These are phyloP conservation scores for Gisinianus flammeolus DNA, from an alignment of 2,888 invertebrate genomes.

Conservation along the genomic window DNA sequence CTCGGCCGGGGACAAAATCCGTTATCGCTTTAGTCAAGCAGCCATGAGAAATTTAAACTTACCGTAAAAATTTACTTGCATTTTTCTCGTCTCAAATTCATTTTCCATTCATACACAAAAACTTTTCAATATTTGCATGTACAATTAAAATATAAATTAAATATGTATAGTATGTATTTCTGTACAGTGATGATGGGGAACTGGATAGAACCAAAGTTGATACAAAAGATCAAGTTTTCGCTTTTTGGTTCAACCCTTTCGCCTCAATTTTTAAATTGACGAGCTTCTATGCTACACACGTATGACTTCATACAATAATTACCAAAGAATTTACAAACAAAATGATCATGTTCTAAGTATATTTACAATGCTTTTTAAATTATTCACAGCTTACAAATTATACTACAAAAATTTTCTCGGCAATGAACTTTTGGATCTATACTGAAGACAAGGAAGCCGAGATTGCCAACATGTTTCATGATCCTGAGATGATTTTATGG, in stretches of 20 bases:
- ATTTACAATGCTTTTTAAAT: too few relatives aligned
- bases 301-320: not conserved
- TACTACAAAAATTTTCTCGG: slow-evolving; percentile 8
- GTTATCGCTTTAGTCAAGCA: slow-evolving; percentile 15
- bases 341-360: too few relatives aligned
- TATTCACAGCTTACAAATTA: slow-evolving; percentile 24
- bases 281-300: slow-evolving; percentile 11
- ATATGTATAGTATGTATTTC: not conserved
- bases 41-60: slow-evolving; percentile 31
- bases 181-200: not conserved
- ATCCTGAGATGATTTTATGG: slow-evolving; percentile 31
- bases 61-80: slow-evolving; percentile 18
- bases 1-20: slow-evolving; percentile 2
- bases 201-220: not conserved
- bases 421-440: slow-evolving; percentile 32
- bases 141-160: not conserved
- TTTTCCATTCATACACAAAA: too few relatives aligned
- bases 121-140: too few relatives aligned
- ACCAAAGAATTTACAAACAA: not conserved
- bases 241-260: slow-evolving; percentile 10
- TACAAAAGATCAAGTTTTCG: slow-evolving; percentile 5
- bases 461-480: slow-evolving; percentile 18
- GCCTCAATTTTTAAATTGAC: slow-evolving; percentile 16
- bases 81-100: not conserved
- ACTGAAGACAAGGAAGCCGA: slow-evolving; percentile 21